These are phyloP conservation scores for Drosophila micromelanica DNA, from an alignment of 1,140 invertebrate species.

Conservation along the genomic window DNA sequence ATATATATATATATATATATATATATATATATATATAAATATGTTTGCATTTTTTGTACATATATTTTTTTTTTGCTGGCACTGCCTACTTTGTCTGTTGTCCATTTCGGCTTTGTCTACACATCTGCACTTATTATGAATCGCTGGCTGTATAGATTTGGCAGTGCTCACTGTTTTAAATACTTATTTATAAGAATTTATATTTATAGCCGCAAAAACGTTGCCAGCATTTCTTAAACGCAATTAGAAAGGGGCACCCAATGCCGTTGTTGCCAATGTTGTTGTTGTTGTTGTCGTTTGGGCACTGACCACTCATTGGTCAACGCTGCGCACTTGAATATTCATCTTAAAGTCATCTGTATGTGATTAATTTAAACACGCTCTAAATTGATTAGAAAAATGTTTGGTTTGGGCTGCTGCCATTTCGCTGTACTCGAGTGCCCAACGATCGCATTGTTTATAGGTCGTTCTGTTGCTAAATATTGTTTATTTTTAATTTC, in stretches of 20 bases:
- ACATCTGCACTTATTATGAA: slow-evolving; percentile 58
- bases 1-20: slow-evolving; percentile 7
- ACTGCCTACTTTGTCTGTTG: slow-evolving; percentile 4
- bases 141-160: slow-evolving; percentile 23
- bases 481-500: not conserved
- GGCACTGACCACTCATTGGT: slow-evolving; percentile 37
- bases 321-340: slow-evolving; percentile 41
- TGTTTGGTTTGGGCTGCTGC: slow-evolving; percentile 53
- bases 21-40: slow-evolving; percentile 6
- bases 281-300: slow-evolving; percentile 8
- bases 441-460: slow-evolving; percentile 20
- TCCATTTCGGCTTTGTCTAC: slow-evolving; percentile 35
- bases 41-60: slow-evolving; percentile 6
- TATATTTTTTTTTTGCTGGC: slow-evolving; percentile 14
- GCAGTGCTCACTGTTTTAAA: slow-evolving; percentile 41
- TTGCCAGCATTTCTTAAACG: slow-evolving; percentile 70
- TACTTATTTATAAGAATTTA: slow-evolving; percentile 56
- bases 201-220: slow-evolving; percentile 58
- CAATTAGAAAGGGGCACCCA: slow-evolving; percentile 69
- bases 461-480: slow-evolving; percentile 3
- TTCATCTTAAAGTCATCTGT: slow-evolving; percentile 54
- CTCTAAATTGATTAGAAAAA: slow-evolving; percentile 62
- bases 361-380: slow-evolving; percentile 70
- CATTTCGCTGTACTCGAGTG: slow-evolving; percentile 17
- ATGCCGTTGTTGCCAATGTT: slow-evolving; percentile 25